These are phyloP conservation scores for Microcebus griseorufus DNA, from an alignment of 2,113 vertebrate species.

Conservation along the genomic window DNA sequence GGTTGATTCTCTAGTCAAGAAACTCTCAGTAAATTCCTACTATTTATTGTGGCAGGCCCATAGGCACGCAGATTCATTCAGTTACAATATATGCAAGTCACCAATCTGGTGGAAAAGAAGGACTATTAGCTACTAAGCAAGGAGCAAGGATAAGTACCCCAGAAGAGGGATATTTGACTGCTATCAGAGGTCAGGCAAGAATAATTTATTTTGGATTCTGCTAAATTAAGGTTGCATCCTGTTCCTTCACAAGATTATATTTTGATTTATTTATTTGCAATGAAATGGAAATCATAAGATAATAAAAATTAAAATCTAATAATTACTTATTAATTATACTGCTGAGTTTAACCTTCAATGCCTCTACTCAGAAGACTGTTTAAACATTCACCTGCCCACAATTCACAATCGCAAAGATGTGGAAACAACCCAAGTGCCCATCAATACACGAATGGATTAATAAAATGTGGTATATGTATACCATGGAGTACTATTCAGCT, in stretches of 20 bases:
- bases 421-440: too few species aligned
- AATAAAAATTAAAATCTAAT: neutral
- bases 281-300: neutral
- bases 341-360: neutral
- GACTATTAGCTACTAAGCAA: neutral
- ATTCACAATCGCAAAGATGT: too few species aligned
- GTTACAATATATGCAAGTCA: neutral
- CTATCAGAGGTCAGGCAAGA: neutral
- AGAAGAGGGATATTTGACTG: neutral
- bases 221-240: neutral
- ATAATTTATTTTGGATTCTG: neutral
- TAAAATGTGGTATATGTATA: too few species aligned
- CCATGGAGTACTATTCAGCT: too few species aligned
- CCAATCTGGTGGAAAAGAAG: neutral
- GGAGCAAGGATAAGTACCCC: neutral
- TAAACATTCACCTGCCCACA: neutral
- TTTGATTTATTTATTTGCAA: neutral
- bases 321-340: neutral
- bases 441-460: too few species aligned
- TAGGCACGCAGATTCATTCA: neutral
- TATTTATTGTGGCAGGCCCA: neutral
- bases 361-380: neutral
- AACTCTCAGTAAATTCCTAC: neutral
- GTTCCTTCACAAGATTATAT: neutral
- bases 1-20: constrained; percentile 22